Evolutionary conservation across 2,113 vertebrate species (phyloP), one percentile per base, ranked within the genome.

Genomic region (pig (Sus scrofa)): DNA sequence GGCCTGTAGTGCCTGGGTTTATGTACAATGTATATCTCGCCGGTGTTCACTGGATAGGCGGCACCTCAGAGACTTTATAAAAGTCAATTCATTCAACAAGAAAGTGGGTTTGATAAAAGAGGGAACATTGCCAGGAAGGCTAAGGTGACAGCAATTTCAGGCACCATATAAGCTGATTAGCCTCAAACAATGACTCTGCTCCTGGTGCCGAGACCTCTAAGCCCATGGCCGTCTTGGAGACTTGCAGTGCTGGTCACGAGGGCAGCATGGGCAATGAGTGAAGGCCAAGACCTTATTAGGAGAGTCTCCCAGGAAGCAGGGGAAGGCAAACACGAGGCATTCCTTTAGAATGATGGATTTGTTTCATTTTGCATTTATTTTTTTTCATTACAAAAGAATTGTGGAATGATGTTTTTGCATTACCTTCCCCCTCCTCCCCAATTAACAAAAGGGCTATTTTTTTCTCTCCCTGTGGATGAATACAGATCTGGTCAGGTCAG

Each of bases 291-390:
- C 92, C 96, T 95, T 95, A 90, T 90, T 87, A 96, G 91, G 93
- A 95, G 84, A 77, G 71, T 50, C 77, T 96, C 75, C 84, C 81
- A 88, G 92, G 81, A 92, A 93, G 83, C 67, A 56, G 30, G 26
- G 24, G 50, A 79, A 74, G 68, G 93, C 39, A 79, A 67, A 67
- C 26, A 60, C 81, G 88, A 82, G 81, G 68, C 95, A 95, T 95
- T 96, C 96, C 84, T 97, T 96, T 82, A 95, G 79, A 77, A 63
- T 71, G 91, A 96, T 86, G 86, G 73, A 94, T 94, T 91, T 85
- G 85, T 91, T 97, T 95, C 68, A 86, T 83, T 97, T 96, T 94
- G 63, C 58, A 71, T 96, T 86, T 88, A 62, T 62, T 89, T 92
- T 77, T 77, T 96, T 86, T 95, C 60, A 94, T 94, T 89, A 95